These are phyloP conservation scores for Colinus virginianus DNA, from an alignment of 2,113 vertebrate genomes.

Conservation along the genomic window DNA sequence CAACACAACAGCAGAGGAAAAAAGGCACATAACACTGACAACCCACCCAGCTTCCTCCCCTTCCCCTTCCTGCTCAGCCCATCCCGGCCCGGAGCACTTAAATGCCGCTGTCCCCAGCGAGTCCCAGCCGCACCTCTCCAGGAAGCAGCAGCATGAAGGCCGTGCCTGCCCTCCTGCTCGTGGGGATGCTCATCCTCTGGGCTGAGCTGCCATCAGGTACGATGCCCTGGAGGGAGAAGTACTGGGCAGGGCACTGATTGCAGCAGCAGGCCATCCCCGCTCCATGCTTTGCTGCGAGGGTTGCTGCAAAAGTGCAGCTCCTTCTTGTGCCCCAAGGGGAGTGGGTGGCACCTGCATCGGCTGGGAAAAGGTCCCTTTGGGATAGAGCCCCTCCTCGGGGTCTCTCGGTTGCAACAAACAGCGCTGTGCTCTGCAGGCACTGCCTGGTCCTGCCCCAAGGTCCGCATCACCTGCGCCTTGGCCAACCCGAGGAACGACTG, in stretches of 20 bases:
- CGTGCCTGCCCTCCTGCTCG: neutral
- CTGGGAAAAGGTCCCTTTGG: neutral
- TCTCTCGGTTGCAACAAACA: neutral
- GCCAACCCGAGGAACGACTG: fast-evolving
- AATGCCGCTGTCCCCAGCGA: fast-evolving
- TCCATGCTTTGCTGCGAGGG: neutral
- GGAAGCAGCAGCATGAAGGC: conserved; percentile 15
- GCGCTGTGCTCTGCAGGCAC: conserved; percentile 17
- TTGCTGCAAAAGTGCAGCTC: neutral
- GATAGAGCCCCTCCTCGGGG: neutral
- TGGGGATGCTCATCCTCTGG: conserved; percentile 57
- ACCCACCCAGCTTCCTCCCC: fast-evolving
- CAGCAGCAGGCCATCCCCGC: neutral
- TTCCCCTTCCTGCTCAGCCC: neutral
- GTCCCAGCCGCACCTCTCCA: fast-evolving
- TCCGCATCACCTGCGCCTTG: fast-evolving
- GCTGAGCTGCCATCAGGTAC: conserved; percentile 33
- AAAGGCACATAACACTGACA: fast-evolving
- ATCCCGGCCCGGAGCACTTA: neutral
- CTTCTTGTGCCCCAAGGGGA: neutral
- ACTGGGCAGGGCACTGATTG: neutral
- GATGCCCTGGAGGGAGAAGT: neutral
- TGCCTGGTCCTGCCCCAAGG: neutral
- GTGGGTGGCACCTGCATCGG: neutral
- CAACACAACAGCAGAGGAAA: neutral